Conservation (phyloP, 2,113 vertebrate species). For the Ageneiosus marmoratus region DNA sequence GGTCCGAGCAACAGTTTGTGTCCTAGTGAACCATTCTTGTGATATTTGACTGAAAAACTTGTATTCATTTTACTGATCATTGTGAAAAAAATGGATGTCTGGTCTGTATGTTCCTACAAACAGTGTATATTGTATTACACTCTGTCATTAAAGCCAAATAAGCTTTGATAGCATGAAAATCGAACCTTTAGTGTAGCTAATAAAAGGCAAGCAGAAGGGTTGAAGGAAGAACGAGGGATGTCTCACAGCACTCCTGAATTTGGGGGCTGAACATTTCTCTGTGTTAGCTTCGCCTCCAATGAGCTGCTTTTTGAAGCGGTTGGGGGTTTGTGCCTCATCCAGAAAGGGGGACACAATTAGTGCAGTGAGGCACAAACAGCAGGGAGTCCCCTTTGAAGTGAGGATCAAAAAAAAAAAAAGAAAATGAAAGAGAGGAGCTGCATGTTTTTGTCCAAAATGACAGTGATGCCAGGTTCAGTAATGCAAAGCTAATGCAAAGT, state of each 20-base stretch:
- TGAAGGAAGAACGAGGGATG: conserved; percentile 1
- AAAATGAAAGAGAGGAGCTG: conserved; percentile 74
- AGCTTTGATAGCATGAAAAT: conserved; percentile 19
- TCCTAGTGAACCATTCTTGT: not conserved
- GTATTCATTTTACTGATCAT: not conserved
- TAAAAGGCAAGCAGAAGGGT: conserved; percentile 18
- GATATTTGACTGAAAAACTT: not conserved
- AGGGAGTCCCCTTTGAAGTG: conserved; percentile 94
- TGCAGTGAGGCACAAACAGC: conserved; percentile 91
- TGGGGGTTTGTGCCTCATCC: conserved; percentile 75
- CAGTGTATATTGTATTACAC: not conserved
- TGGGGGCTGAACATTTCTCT: conserved; percentile 53
- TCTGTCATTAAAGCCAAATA: conserved; percentile 20
- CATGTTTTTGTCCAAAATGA: conserved; percentile 95
- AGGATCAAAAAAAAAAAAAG: conserved; percentile 83
- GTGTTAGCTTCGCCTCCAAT: conserved; percentile 68
- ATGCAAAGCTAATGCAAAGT: conserved; percentile 95
- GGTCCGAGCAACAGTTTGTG: not conserved
- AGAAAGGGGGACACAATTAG: conserved; percentile 89
- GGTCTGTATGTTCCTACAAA: not conserved
- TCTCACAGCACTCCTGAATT: conserved; percentile 24
- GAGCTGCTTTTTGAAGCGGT: conserved; percentile 74
- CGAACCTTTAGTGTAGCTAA: conserved; percentile 17
- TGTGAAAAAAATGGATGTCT: not conserved
- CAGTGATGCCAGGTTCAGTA: conserved; percentile 92